Conservation (phyloP, 1,140 invertebrate species). For the Bombyx mori region ASM3026992v2 NC_085134.1:5405001-5405500, state of each 20-base stretch:
- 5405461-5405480: constrained; percentile 75
- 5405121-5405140: constrained; percentile 78
- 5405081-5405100: constrained; percentile 88
- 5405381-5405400: constrained; percentile 71
- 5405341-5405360: constrained; percentile 87
- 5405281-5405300: constrained; percentile 79
- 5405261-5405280: constrained; percentile 86
- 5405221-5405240: constrained; percentile 84
- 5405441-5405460: constrained; percentile 82
- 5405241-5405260: constrained; percentile 84
- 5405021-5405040: constrained; percentile 93
- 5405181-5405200: constrained; percentile 83
- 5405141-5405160: constrained; percentile 81
- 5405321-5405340: constrained; percentile 81
- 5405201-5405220: constrained; percentile 87
- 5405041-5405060: constrained; percentile 85
- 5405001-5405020: constrained; percentile 85
- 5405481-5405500: constrained; percentile 82
- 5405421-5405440: constrained; percentile 82
- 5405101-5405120: constrained; percentile 83
- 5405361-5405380: constrained; percentile 89
- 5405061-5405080: constrained; percentile 93
- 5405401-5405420: constrained; percentile 75
- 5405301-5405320: constrained; percentile 77
- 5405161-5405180: constrained; percentile 81